Base-by-base conservation (phyloP, 2,797 vertebrate genomes). In the Vireo griseus region DNA sequence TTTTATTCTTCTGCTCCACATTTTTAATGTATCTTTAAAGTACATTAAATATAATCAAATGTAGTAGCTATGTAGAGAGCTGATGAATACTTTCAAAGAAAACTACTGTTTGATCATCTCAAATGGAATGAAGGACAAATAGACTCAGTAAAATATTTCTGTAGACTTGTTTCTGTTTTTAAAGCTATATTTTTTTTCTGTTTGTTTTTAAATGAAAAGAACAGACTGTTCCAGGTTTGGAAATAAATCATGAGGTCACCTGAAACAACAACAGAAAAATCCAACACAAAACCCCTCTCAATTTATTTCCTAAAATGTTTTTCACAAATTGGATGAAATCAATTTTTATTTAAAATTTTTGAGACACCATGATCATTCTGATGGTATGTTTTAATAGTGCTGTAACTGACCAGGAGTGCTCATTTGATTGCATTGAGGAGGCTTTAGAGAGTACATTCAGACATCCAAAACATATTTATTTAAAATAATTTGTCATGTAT, bases 121-220 rank as follows among this genome's bases (percentile, higher is more conserved):
- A 94, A 91, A 82, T 65, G 37, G 47, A 92, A 72, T 54, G 39
- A 65, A 86, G 18, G 26, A 50, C 31, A 85, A 93, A 71, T 52
- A 59, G 3, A 40, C 15, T 50, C n/a, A 67, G 31, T 11, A 80
- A 82, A 86, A 10, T n/a, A 40, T 79, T 95, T 93, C 62, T 80
- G n/a, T 66, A 83, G 68, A 47, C 82, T 82, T 87, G 31, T 28
- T 86, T 95, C 77, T 91, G 33, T 19, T 92, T 89, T 80, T 87
- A 80, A 91, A 89, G 31, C 13, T 57, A 75, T 20, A 8, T 40
- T 86, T 90, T 90, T 90, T 82, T 40, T 57, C 35, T 28, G 52
- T 85, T 95, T 93, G 31, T 89, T 95, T 95, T 92, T 76, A 85
- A 82, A 88, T 14, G 35, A 74, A 73, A 91, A 65, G 50, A 77